These are phyloP conservation scores for Sitobion miscanthi DNA, from an alignment of 1,140 invertebrate species.

Conservation along the genomic window DNA sequence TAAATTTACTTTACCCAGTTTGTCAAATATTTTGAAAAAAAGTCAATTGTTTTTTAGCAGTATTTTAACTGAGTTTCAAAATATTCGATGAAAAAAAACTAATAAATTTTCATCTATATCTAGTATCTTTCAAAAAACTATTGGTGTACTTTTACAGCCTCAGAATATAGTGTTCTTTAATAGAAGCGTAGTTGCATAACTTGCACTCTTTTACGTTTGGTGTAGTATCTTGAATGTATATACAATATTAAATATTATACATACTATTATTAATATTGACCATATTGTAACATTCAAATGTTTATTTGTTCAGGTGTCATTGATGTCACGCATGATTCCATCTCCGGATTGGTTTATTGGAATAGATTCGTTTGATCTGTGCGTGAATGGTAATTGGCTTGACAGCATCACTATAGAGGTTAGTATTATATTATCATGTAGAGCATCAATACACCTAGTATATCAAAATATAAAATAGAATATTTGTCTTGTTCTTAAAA, in stretches of 20 bases:
- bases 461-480: background rate
- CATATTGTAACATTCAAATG: background rate
- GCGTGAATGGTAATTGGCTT: slow-evolving; percentile 93
- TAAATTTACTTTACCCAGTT: too few species aligned
- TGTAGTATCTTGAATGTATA: background rate
- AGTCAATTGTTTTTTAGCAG: too few species aligned
- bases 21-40: too few species aligned
- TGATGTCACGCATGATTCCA: slow-evolving; percentile 86
- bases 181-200: background rate
- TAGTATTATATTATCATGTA: slow-evolving; percentile 59
- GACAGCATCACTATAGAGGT: slow-evolving; percentile 91
- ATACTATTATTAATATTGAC: background rate
- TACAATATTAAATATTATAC: background rate
- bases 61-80: too few species aligned
- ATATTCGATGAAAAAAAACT: too few species aligned
- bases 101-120: too few species aligned
- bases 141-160: too few species aligned
- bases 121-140: too few species aligned
- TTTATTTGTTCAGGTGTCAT: slow-evolving; percentile 72
- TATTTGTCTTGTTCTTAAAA: background rate
- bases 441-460: background rate
- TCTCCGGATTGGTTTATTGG: slow-evolving; percentile 99
- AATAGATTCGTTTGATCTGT: slow-evolving; percentile 90
- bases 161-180: too few species aligned
- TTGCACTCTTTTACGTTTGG: background rate